A percentile compares a stretch with the other conserved stretches of the same genome.
Conservation (phyloP, 2,113 vertebrate genomes). For the Grammomys surdaster region DNA sequence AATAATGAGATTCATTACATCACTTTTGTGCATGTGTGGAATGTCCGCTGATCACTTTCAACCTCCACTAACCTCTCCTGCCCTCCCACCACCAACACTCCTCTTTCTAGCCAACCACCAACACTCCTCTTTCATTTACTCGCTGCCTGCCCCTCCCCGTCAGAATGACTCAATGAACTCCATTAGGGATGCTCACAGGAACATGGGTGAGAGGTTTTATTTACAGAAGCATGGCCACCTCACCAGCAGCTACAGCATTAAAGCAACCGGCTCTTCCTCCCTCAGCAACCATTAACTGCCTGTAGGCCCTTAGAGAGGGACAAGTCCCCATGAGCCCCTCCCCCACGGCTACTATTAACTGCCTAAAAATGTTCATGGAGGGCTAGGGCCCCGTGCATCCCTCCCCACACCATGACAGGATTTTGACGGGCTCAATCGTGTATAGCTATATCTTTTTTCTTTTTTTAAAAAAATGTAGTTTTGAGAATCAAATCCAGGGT, state of each 20-base stretch:
- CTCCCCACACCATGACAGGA: too few relatives aligned
- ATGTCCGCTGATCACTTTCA: not conserved
- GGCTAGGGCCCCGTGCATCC: not conserved
- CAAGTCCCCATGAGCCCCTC: not conserved
- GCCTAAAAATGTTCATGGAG: not conserved
- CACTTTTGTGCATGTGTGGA: not conserved
- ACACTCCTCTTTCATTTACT: too few relatives aligned
- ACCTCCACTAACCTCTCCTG: not conserved
- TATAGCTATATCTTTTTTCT: not conserved
- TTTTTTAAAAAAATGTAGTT: not conserved
- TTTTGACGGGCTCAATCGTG: not conserved
- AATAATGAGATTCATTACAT: not conserved
- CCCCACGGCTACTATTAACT: not conserved
- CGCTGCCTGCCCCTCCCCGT: accelerated
- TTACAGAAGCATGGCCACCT: not conserved
- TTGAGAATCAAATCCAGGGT: not conserved
- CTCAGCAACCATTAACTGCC: not conserved
- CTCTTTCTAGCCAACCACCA: not conserved
- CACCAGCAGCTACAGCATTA: not conserved
- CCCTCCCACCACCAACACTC: not conserved
- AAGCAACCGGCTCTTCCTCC: not conserved
- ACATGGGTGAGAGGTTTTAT: not conserved
- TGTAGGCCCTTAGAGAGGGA: not conserved
- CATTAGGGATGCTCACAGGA: not conserved
- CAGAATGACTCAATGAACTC: not conserved